A percentile compares a stretch with the other conserved stretches of the same genome.
Evolutionary conservation across 2,888 invertebrate species (phyloP).

Genomic region (Diarsia dahlii): DNA sequence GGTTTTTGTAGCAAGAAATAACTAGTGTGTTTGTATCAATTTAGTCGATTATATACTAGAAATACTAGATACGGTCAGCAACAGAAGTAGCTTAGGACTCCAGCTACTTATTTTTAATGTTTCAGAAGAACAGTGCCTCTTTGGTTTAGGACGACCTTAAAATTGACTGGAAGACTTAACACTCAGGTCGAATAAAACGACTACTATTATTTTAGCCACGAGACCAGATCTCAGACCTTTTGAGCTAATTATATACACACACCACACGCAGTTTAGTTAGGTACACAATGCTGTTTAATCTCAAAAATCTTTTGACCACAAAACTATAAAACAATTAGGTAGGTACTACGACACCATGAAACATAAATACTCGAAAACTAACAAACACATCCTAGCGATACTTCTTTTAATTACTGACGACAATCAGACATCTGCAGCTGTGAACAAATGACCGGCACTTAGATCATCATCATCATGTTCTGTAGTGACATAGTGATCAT

Average conservation of each 20-base stretch:
- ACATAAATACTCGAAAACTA: conserved; percentile 33
- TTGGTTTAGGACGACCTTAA: too few relatives aligned
- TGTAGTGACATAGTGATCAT: conserved; percentile 11
- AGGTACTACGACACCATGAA: neutral
- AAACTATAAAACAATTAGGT: conserved; percentile 21
- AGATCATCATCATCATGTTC: conserved; percentile 41
- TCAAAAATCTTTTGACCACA: neutral
- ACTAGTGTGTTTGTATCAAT: neutral
- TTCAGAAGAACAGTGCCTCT: too few relatives aligned
- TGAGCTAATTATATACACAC: too few relatives aligned
- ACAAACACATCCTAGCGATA: neutral
- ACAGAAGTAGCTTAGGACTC: too few relatives aligned
- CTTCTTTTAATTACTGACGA: conserved; percentile 24
- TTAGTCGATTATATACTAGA: too few relatives aligned
- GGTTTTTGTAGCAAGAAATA: neutral
- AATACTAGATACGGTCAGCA: neutral
- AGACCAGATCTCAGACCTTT: too few relatives aligned
- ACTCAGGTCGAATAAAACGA: too few relatives aligned
- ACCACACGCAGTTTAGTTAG: too few relatives aligned
- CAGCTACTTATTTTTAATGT: too few relatives aligned
- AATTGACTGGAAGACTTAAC: too few relatives aligned
- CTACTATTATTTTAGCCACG: too few relatives aligned
- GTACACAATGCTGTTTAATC: neutral
- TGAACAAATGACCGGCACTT: conserved; percentile 56
- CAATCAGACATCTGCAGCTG: conserved; percentile 25